These are phyloP conservation scores for Dipus sagitta DNA, from an alignment of 2,797 vertebrate genomes.

Conservation along the genomic window DNA sequence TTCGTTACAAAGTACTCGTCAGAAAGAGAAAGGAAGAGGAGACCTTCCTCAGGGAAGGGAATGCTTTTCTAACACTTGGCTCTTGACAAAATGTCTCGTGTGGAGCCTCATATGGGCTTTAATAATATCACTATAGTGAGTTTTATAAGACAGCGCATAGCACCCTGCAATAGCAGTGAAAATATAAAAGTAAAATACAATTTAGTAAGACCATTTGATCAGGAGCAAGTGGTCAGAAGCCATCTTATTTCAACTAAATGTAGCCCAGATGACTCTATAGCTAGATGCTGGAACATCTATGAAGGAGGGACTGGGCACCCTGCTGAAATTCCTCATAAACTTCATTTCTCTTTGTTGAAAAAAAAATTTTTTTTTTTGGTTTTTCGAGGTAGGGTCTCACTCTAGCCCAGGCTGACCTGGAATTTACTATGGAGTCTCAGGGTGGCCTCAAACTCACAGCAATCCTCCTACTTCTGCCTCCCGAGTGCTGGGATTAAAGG, in stretches of 20 bases:
- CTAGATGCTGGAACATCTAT: background rate
- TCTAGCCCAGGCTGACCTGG: too few species aligned
- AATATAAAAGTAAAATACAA: constrained; percentile 31
- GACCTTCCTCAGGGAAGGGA: constrained; percentile 23
- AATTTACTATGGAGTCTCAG: too few species aligned
- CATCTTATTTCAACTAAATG: background rate
- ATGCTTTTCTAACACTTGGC: constrained; percentile 49
- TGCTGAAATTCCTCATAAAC: background rate
- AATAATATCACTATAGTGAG: background rate
- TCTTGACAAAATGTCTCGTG: constrained; percentile 37
- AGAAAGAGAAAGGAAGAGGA: constrained; percentile 17
- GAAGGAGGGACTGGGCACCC: background rate
- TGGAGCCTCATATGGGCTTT: background rate
- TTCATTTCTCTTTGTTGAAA: constrained; percentile 3
- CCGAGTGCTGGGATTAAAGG: too few species aligned
- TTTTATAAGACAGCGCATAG: background rate
- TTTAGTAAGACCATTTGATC: background rate
- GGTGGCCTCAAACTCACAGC: too few species aligned
- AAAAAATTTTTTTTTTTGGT: too few species aligned
- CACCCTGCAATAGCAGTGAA: background rate
- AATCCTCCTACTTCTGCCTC: too few species aligned
- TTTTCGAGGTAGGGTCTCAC: too few species aligned
- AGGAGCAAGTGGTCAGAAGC: constrained; percentile 11
- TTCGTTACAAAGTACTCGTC: constrained; percentile 57
- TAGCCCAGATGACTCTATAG: background rate